These are phyloP conservation scores for Acanthopleura granulata DNA, from an alignment of 2,888 invertebrate species.

Conservation along the genomic window DNA sequence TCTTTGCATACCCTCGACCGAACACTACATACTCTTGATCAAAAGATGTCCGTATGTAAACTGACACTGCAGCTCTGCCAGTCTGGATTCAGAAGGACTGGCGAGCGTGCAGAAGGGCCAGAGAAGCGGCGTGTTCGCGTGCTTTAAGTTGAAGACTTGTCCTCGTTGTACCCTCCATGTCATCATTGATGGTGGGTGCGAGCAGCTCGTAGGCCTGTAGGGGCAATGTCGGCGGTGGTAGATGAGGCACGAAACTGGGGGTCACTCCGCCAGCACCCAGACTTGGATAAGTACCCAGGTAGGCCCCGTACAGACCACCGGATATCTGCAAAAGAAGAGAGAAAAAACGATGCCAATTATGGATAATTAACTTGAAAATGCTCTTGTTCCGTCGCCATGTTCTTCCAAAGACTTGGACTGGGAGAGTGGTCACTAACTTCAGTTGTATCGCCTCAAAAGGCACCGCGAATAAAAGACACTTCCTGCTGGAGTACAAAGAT, in stretches of 20 bases:
- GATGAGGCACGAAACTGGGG: not conserved
- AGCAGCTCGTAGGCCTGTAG: slow-evolving; percentile 32
- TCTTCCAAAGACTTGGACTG: too few species aligned
- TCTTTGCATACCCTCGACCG: too few species aligned
- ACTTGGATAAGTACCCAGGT: not conserved
- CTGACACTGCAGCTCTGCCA: too few species aligned
- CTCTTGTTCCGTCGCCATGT: not conserved
- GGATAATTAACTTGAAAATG: not conserved
- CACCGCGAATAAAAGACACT: too few species aligned
- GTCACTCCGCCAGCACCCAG: not conserved
- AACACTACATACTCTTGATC: too few species aligned
- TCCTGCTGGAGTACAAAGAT: too few species aligned
- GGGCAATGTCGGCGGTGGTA: slow-evolving; percentile 14
- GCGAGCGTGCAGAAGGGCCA: slow-evolving; percentile 37
- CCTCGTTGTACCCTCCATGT: slow-evolving; percentile 37
- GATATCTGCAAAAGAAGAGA: slow-evolving; percentile 4
- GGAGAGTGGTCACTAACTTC: too few species aligned
- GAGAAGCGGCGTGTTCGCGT: slow-evolving; percentile 38
- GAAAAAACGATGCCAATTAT: slow-evolving; percentile 15
- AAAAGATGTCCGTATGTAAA: too few species aligned
- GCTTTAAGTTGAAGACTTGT: slow-evolving; percentile 40
- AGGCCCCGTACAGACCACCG: slow-evolving; percentile 6
- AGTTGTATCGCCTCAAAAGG: too few species aligned
- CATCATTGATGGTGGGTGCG: slow-evolving; percentile 36
- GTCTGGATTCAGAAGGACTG: slow-evolving; percentile 28